These are phyloP conservation scores for Cyclura pinguis DNA, from an alignment of 2,797 vertebrate species.

Conservation along the genomic window DNA sequence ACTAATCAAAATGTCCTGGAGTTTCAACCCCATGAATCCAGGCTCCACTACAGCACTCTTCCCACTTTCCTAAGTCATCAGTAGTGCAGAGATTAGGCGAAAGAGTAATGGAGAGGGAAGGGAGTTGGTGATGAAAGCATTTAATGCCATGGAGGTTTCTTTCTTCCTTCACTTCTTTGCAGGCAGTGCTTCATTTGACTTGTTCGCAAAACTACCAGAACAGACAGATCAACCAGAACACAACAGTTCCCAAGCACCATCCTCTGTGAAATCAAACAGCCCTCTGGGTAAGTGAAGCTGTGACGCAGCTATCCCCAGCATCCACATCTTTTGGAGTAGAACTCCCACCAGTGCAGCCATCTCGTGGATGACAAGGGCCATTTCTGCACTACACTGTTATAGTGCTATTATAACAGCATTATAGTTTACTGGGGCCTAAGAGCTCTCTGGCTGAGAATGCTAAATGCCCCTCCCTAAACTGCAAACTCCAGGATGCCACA, in stretches of 20 bases:
- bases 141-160: neutral
- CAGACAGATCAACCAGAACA: slow-evolving; percentile 62
- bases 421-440: too few relatives aligned
- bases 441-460: too few relatives aligned
- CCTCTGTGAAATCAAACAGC: slow-evolving; percentile 67
- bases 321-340: neutral
- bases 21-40: too few relatives aligned
- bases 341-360: neutral
- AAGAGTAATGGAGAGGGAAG: neutral
- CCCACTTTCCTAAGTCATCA: neutral
- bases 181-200: slow-evolving; percentile 72
- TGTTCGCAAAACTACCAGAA: slow-evolving; percentile 73
- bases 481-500: too few relatives aligned
- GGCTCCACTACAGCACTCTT: too few relatives aligned
- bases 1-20: too few relatives aligned
- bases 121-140: neutral
- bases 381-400: too few relatives aligned
- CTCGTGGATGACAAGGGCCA: neutral
- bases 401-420: too few relatives aligned
- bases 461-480: too few relatives aligned
- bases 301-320: neutral
- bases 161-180: slow-evolving; percentile 50
- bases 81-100: neutral
- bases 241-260: slow-evolving; percentile 62
- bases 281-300: slow-evolving; percentile 76